Evolutionary conservation across 1,140 invertebrate genomes (phyloP).

Genomic region (Latrodectus geometricus): DNA sequence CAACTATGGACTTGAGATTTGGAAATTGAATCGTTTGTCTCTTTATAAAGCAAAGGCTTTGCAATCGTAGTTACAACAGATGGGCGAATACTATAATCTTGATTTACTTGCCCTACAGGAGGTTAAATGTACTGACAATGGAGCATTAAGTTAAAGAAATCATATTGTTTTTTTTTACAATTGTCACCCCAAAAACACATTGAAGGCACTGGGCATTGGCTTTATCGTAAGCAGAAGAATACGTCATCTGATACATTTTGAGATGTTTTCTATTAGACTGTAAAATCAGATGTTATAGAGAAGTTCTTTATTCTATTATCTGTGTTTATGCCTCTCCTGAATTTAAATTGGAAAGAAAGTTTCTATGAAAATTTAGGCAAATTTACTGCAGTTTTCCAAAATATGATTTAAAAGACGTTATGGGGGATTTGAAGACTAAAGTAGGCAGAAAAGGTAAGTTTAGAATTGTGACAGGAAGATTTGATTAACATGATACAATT

Average conservation of each 20-base stretch:
- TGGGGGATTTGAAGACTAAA: neutral
- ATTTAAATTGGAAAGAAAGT: neutral
- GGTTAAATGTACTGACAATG: too few species aligned
- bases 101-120: too few species aligned
- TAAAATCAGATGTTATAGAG: neutral
- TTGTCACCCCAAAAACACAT: neutral
- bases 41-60: too few species aligned
- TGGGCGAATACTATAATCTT: too few species aligned
- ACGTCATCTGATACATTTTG: neutral
- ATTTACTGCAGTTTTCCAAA: slow-evolving; percentile 2
- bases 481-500: neutral
- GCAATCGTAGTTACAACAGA: too few species aligned
- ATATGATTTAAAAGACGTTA: neutral
- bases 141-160: neutral
- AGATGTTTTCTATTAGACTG: neutral
- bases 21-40: too few species aligned
- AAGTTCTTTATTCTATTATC: neutral
- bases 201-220: neutral
- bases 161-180: slow-evolving; percentile 3
- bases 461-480: neutral
- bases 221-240: slow-evolving; percentile 20
- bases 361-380: slow-evolving; percentile 13
- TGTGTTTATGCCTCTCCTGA: neutral
- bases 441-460: neutral
- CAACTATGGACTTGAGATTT: too few species aligned